phyloP scores from a whole-genome alignment of 2,888 invertebrate genomes.

The Dolichomitus sp. region DNA sequence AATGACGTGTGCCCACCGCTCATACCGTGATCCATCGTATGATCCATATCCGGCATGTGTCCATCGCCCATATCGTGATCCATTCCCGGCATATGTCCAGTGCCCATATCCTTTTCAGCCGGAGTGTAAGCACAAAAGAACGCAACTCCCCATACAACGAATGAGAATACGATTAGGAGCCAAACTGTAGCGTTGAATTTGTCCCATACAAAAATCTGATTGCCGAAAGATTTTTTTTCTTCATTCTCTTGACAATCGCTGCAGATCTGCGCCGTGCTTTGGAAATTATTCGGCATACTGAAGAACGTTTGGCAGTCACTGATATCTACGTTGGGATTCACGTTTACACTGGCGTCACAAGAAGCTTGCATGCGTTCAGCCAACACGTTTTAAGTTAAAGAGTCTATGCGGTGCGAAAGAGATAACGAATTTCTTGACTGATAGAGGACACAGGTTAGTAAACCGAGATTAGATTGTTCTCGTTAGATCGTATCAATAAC shows the following conservation, averaged over 20 bases:
- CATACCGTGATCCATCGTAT: constrained; percentile 38
- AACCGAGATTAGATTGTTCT: constrained; percentile 41
- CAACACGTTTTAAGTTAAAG: not conserved
- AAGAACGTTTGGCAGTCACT: not conserved
- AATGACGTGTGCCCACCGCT: no score
- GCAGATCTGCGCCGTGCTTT: constrained; percentile 53
- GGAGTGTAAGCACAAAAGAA: constrained; percentile 75
- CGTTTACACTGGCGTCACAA: constrained; percentile 7
- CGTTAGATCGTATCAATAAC: constrained; percentile 26
- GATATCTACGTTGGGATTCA: constrained; percentile 23
- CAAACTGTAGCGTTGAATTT: constrained; percentile 74
- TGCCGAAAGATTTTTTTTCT: constrained; percentile 36
- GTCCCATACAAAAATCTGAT: constrained; percentile 78
- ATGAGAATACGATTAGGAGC: constrained; percentile 70
- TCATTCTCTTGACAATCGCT: constrained; percentile 25
- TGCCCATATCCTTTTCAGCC: not conserved
- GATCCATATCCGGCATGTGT: constrained; percentile 5
- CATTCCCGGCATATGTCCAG: constrained; percentile 26
- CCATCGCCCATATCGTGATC: constrained; percentile 46
- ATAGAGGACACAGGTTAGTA: constrained; percentile 17
- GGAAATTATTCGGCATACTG: constrained; percentile 59
- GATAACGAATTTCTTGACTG: constrained; percentile 27
- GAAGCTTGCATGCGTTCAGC: not conserved
- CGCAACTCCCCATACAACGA: constrained; percentile 76
- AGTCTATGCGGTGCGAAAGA: not conserved